Percentiles rank a stretch among this genome's conserved stretches.
phyloP scores from a whole-genome alignment of 2,113 vertebrate species.

The Cinclus mexicanus region DNA sequence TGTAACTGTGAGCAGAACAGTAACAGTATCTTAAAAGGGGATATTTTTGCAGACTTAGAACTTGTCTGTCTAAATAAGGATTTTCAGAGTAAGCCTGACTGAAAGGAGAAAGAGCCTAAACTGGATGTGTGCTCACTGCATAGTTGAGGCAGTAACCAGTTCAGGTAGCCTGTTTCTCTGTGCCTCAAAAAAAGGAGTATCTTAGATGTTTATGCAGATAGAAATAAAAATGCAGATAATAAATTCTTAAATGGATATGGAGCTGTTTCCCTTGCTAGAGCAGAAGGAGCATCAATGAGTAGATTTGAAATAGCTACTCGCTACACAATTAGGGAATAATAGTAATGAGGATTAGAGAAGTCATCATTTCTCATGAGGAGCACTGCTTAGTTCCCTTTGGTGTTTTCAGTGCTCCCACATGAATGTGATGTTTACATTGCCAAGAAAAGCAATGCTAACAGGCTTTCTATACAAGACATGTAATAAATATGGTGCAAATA shows the following conservation, averaged over 20 bases:
- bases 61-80: background rate
- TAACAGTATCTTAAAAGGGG: background rate
- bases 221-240: background rate
- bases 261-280: background rate
- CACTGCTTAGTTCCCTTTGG: background rate
- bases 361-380: background rate
- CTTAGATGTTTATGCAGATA: background rate
- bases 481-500: background rate
- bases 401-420: background rate
- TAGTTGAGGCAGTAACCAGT: background rate
- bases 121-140: fast-evolving
- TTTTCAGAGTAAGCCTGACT: background rate
- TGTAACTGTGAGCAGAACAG: background rate
- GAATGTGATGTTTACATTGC: background rate
- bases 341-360: background rate
- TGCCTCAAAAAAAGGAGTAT: background rate
- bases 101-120: background rate
- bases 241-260: background rate
- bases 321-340: background rate
- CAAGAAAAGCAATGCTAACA: background rate
- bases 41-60: background rate
- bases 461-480: background rate
- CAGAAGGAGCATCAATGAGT: background rate
- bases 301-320: background rate
- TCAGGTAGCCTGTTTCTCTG: background rate